A percentile compares a stretch with the other conserved stretches of the same genome.
Evolutionary conservation across 2,888 invertebrate species (phyloP).

Genomic region (Phania funesta): DNA sequence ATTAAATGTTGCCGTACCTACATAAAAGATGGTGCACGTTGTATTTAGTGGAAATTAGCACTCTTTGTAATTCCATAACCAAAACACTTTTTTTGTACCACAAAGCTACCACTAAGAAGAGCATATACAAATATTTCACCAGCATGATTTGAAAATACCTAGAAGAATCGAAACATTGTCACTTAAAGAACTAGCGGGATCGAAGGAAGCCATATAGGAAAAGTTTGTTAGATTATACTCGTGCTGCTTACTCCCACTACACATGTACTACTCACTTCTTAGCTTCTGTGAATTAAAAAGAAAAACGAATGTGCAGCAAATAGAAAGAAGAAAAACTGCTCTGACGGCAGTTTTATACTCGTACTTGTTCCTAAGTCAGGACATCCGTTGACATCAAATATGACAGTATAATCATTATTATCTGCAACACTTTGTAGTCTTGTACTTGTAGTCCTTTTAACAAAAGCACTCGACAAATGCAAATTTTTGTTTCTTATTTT

Average conservation of each 20-base stretch:
- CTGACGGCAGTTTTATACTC: constrained; percentile 54
- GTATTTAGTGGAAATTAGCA: too few species aligned
- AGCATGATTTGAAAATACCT: not conserved
- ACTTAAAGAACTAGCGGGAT: not conserved
- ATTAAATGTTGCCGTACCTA: too few species aligned
- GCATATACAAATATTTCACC: not conserved
- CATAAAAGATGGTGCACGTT: too few species aligned
- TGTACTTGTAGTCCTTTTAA: constrained; percentile 56
- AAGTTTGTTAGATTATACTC: not conserved
- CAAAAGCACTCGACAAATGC: constrained; percentile 67
- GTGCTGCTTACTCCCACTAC: not conserved
- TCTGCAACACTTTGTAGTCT: constrained; percentile 65
- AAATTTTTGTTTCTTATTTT: constrained; percentile 58
- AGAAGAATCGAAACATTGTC: not conserved
- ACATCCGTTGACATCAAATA: constrained; percentile 69
- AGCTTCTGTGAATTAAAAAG: not conserved
- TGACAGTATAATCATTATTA: constrained; percentile 67
- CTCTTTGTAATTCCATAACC: too few species aligned
- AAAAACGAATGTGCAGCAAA: not conserved
- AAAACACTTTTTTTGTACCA: too few species aligned
- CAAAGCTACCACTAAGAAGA: too few species aligned
- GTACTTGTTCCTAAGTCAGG: constrained; percentile 59
- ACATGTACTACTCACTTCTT: not conserved
- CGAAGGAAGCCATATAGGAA: not conserved
- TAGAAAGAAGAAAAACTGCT: constrained; percentile 41